Conservation (phyloP, 2,888 invertebrate species). For the Aspidiotus rigidus region DNA sequence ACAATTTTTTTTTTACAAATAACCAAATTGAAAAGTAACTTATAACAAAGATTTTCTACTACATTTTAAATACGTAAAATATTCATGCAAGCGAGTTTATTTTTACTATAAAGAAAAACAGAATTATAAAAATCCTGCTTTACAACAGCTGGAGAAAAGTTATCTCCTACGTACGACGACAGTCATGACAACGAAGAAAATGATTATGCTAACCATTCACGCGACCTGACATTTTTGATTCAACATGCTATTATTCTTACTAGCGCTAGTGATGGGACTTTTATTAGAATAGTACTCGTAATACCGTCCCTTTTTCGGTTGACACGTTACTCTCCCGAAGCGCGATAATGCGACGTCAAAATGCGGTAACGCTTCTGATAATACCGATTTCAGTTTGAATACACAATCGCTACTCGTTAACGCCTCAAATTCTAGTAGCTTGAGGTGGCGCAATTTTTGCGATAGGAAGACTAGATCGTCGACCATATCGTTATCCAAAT, state of each 20-base stretch:
- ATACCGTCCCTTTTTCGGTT: conserved; percentile 3
- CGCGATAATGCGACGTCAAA: conserved; percentile 19
- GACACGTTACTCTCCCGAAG: conserved; percentile 25
- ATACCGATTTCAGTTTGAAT: conserved; percentile 9
- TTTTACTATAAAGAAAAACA: not conserved
- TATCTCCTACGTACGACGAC: no score
- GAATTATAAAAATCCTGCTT: not conserved
- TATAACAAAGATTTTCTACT: not conserved
- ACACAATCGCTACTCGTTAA: conserved; percentile 13
- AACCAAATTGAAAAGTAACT: conserved; percentile 1
- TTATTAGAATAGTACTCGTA: not conserved
- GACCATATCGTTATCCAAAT: conserved; percentile 11
- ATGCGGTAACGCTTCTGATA: conserved; percentile 7
- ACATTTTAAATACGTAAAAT: not conserved
- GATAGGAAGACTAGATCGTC: conserved; percentile 9
- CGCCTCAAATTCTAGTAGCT: conserved; percentile 20
- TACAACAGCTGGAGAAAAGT: no score
- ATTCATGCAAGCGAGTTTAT: no score
- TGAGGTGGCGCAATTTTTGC: conserved; percentile 6
- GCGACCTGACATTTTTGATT: not conserved
- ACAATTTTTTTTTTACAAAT: no score
- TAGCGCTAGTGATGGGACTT: no score
- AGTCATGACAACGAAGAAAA: no score
- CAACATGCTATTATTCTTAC: not conserved
- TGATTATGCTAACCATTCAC: no score